Evolutionary conservation across 2,797 vertebrate genomes (phyloP), one percentile per base, ranked within the genome.

Genomic region (Leptodactylus fallax): DNA sequence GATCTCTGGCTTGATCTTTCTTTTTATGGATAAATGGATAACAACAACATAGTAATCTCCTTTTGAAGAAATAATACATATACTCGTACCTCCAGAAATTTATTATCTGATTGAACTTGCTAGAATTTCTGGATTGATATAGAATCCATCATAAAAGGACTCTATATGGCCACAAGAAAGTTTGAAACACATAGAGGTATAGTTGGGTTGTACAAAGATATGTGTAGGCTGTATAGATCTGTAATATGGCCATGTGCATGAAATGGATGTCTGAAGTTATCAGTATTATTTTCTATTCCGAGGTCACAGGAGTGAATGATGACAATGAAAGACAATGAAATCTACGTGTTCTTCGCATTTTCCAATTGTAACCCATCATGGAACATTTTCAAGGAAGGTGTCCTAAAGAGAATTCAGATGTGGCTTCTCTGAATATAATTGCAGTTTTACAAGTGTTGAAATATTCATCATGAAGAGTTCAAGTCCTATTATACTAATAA

Each of bases 381-480:
- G 53, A 45, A 45, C 6, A 3, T 72, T 72, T 53, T 69, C 14
- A 21, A 49, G 16, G n/a, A 77, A 76, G 6, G 7, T 53, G 63
- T 69, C 49, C 63, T 69, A 69, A 23, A 51, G n/a, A 82, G 61
- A 82, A 67, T 23, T 53, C n/a, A 6, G 36, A 80, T 61, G 19
- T 60, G 53, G 11, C 55, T 47, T 76, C 36, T 27, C 16, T 2
- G 53, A 72, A 60, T 84, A 76, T 84, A 71, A 83, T 84, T 79
- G 61, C 53, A 19, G 60, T 82, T 79, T 71, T 79, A 60, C 72
- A 69, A 71, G 55, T 83, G 58, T 84, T 83, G 60, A 87, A 87
- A 87, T 87, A 87, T 87, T 87, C 81, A 83, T 63, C 25, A 71
- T 58, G 74, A 83, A 25, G 60, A 79, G 51, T 78, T 87, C 72